Percentiles rank a stretch among this genome's conserved stretches.
Conservation (phyloP, 2,797 vertebrate species). For the Ciconia nigra region DNA sequence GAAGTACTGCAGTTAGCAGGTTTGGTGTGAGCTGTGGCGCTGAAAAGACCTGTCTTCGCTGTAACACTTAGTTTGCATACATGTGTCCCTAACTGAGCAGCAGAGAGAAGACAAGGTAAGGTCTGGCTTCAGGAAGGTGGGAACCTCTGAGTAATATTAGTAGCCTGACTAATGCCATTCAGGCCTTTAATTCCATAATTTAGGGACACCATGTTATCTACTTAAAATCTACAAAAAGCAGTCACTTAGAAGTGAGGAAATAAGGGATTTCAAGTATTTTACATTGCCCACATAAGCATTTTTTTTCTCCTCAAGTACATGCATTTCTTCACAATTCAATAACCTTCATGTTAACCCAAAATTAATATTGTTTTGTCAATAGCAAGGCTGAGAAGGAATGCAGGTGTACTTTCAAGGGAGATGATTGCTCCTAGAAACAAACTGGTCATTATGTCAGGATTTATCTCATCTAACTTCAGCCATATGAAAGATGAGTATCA, state of each 20-base stretch:
- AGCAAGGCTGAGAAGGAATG: neutral
- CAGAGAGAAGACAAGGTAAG: neutral
- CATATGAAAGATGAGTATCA: rapidly evolving
- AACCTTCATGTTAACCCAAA: neutral
- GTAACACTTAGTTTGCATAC: neutral
- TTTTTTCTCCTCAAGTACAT: neutral
- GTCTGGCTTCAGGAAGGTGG: neutral
- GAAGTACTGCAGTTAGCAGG: neutral
- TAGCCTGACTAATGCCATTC: neutral
- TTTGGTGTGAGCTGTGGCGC: neutral
- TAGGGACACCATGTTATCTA: neutral
- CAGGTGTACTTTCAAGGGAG: neutral
- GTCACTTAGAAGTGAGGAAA: neutral
- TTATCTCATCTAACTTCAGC: neutral
- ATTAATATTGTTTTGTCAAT: neutral
- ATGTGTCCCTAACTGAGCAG: neutral
- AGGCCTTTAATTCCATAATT: neutral
- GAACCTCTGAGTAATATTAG: neutral
- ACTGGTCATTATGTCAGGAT: neutral
- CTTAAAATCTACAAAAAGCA: neutral
- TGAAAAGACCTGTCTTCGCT: neutral
- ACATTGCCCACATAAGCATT: neutral
- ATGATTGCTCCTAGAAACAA: neutral
- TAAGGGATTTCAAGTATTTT: neutral
- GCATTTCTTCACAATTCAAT: neutral